Evolutionary conservation across 1,140 invertebrate species (phyloP).

Genomic region (Zaprionus nigranus): DNA sequence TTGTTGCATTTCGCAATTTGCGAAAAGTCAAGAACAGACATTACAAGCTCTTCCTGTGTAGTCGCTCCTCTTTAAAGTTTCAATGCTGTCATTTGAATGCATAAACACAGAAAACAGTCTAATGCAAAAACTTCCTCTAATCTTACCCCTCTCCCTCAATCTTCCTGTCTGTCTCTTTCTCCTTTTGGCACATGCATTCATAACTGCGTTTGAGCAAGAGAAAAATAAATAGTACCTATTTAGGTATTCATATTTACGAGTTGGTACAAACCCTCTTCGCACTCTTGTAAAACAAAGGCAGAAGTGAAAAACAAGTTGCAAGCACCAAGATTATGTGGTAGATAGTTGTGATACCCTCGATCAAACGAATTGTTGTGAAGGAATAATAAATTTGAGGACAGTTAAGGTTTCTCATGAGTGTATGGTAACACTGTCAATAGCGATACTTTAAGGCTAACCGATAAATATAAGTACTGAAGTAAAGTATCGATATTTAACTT

Average conservation of each 20-base stretch:
- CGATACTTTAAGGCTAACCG: too few relatives aligned
- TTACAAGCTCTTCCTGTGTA: not conserved
- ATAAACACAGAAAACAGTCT: not conserved
- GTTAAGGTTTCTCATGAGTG: too few relatives aligned
- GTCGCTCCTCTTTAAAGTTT: not conserved
- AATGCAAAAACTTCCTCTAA: too few relatives aligned
- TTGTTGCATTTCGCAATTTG: constrained; percentile 44
- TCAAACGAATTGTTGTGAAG: too few relatives aligned
- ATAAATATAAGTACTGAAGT: too few relatives aligned
- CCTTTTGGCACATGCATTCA: not conserved
- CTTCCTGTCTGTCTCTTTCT: not conserved
- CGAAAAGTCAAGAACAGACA: constrained; percentile 34
- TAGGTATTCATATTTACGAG: constrained; percentile 4
- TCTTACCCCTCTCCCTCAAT: not conserved
- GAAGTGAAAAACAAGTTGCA: not conserved
- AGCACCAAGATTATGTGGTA: not conserved
- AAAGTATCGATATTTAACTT: too few relatives aligned
- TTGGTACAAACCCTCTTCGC: not conserved
- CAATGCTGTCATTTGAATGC: constrained; percentile 17
- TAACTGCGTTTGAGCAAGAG: not conserved
- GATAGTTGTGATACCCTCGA: not conserved
- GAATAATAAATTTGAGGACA: too few relatives aligned
- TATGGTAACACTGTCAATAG: too few relatives aligned
- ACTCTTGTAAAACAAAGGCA: not conserved
- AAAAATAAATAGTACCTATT: not conserved